Base-by-base conservation (phyloP, 2,113 vertebrate genomes). In the Megaptera novaeangliae region DNA sequence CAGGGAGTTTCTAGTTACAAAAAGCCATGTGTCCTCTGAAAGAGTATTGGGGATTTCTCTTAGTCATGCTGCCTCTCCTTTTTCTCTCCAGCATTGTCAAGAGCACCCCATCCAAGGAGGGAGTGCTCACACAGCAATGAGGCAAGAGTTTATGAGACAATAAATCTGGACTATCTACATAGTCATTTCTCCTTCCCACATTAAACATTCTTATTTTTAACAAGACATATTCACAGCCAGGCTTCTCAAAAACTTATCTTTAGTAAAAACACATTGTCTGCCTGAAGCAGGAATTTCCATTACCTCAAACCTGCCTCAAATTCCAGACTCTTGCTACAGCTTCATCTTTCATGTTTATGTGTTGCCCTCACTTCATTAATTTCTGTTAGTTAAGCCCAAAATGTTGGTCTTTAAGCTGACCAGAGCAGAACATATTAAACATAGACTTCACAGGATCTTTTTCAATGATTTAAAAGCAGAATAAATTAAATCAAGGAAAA, bases 231-330 rank as follows among this genome's bases (percentile, higher is more conserved):
- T 68, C 86, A 88, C 29, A 96, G 29, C 46, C n/a, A 77, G 49
- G 27, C 25, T 61, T 88, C 75, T 64, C 44, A 78, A 82, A 88
- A 96, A 83, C 41, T 29, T 91, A 44, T 92, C 41, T 92, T 91
- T 64, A 94, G 78, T 91, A 61, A 96, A 96, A 97, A 95, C 93
- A 92, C 61, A 84, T 90, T 80, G 94, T 96, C 83, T 91, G 69
- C 77, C 84, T 96, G 77, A 97, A 97, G 89, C 61, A 90, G 64
- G 87, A 92, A 97, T 98, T 99, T 98, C 98, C 98, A 98, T 98
- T 97, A 98, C 98, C 93, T 98, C 97, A 98, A 97, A 95, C 78
- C 57, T 69, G 72, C 68, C 95, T 98, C 84, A 46, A 94, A 97
- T 98, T 97, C 96, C 96, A 98, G 75, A n/a, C 55, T 91, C 84